Percentiles rank a stretch among this genome's conserved stretches.
Conservation (phyloP, 2,797 vertebrate genomes). For the Vespertilio murinus region DNA sequence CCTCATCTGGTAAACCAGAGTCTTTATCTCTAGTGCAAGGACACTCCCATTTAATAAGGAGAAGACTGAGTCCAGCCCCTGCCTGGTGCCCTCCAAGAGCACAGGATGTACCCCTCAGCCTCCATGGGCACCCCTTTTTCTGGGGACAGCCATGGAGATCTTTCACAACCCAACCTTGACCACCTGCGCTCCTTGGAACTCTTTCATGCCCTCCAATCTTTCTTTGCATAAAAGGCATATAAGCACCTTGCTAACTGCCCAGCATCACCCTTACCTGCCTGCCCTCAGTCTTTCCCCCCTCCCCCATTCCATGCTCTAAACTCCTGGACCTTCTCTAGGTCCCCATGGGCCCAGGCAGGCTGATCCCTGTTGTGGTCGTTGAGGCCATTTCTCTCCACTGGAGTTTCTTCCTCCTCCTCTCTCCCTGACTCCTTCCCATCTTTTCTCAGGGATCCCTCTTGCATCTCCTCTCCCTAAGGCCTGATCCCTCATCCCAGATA, state of each 20-base stretch:
- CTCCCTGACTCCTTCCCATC: too few species aligned
- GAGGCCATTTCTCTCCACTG: neutral
- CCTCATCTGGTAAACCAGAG: neutral
- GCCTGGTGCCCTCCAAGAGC: rapidly evolving
- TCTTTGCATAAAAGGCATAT: neutral
- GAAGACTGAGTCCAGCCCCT: neutral
- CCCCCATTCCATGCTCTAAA: too few species aligned
- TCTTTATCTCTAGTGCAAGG: neutral
- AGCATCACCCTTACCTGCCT: neutral
- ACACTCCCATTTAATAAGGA: too few species aligned
- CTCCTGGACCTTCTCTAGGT: neutral
- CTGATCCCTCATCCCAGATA: too few species aligned
- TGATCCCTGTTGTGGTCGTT: too few species aligned
- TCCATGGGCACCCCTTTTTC: neutral
- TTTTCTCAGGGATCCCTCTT: neutral
- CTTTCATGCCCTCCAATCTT: neutral
- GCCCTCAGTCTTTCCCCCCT: neutral
- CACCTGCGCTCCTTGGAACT: rapidly evolving
- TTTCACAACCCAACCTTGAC: neutral
- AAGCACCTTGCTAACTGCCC: neutral
- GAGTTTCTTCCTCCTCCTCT: too few species aligned
- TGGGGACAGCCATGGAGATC: rapidly evolving
- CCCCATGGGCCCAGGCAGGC: rapidly evolving
- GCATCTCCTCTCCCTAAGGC: neutral
- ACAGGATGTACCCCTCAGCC: neutral